Evolutionary conservation across 2,797 vertebrate species (phyloP).

Genomic region (Eulemur albifrons): DNA sequence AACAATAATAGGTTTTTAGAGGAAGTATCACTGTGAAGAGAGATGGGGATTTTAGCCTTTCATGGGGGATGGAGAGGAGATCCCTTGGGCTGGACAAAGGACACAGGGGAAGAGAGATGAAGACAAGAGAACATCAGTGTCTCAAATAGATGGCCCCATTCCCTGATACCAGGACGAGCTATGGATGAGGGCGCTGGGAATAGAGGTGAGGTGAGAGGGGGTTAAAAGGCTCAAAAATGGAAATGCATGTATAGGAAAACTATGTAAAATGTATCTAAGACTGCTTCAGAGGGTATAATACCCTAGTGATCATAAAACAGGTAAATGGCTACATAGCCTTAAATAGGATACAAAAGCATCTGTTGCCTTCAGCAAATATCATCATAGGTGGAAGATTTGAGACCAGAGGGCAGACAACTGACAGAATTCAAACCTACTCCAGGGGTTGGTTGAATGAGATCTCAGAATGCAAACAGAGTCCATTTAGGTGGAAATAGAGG

Average conservation of each 20-base stretch:
- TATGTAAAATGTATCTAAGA: neutral
- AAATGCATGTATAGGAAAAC: neutral
- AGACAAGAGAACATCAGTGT: neutral
- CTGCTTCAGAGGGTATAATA: neutral
- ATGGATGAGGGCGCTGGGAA: rapidly evolving
- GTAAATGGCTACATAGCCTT: rapidly evolving
- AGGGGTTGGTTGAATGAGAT: rapidly evolving
- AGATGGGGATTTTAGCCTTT: neutral
- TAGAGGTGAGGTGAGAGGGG: rapidly evolving
- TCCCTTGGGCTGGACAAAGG: neutral
- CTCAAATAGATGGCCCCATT: neutral
- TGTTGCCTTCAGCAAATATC: neutral
- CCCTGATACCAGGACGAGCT: neutral
- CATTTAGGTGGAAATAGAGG: neutral
- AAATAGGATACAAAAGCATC: neutral
- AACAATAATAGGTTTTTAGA: neutral
- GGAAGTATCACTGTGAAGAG: neutral
- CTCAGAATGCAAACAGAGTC: neutral
- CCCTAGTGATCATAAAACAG: neutral
- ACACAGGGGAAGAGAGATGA: neutral
- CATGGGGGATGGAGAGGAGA: neutral
- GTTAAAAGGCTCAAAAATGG: neutral
- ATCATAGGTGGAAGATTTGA: neutral
- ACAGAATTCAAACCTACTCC: neutral
- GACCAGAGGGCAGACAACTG: neutral